phyloP scores from a whole-genome alignment of 1,140 invertebrate species.

The Tetranychus cinnabarinus region DNA sequence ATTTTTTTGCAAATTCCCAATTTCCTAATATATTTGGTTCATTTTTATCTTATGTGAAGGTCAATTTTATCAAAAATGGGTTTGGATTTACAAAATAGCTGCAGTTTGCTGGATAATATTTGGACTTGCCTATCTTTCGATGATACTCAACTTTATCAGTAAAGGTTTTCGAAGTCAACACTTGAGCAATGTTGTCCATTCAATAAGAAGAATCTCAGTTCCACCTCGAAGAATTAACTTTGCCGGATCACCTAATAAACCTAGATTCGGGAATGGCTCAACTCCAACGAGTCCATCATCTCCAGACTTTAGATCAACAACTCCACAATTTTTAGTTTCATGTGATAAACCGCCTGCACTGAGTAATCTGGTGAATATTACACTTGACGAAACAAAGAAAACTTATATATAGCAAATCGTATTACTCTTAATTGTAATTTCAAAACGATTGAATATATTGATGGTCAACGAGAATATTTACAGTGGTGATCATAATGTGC shows the following conservation, averaged over 20 bases:
- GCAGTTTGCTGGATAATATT: constrained; percentile 60
- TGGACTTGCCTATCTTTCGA: constrained; percentile 64
- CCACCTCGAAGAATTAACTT: not conserved
- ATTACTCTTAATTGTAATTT: too few relatives aligned
- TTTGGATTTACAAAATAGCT: constrained; percentile 42
- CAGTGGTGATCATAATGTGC: too few relatives aligned
- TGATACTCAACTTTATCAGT: constrained; percentile 69
- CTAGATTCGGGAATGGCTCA: not conserved
- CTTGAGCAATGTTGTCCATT: constrained; percentile 6
- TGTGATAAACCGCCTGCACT: not conserved
- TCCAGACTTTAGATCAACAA: not conserved
- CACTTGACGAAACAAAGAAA: too few relatives aligned
- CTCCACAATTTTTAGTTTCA: not conserved
- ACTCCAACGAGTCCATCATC: not conserved
- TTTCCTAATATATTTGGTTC: not conserved
- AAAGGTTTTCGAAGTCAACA: constrained; percentile 18
- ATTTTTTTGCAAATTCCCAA: not conserved
- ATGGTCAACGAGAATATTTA: too few relatives aligned
- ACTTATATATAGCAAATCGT: too few relatives aligned
- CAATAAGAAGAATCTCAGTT: constrained; percentile 3
- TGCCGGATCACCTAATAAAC: not conserved
- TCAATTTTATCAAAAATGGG: constrained; percentile 14
- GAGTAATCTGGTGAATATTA: too few relatives aligned
- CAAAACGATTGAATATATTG: too few relatives aligned
- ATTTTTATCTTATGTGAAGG: constrained; percentile 1